A percentile compares a stretch with the other conserved stretches of the same genome.
These are phyloP conservation scores for Didymodactylos carnosus DNA, from an alignment of 2,888 invertebrate genomes.

Conservation along the genomic window DNA sequence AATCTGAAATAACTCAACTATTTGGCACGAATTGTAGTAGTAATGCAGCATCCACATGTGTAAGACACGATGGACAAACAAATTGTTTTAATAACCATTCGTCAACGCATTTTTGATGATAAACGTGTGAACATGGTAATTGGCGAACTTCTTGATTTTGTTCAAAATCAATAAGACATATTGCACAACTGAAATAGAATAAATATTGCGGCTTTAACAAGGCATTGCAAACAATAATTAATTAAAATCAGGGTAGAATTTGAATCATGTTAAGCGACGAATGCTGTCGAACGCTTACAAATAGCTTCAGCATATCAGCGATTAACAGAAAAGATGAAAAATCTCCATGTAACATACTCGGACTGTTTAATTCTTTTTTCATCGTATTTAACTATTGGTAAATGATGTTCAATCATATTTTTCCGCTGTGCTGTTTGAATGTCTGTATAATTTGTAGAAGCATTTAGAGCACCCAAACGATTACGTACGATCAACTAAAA, in stretches of 20 bases:
- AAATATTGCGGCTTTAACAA: no score
- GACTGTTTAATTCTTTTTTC: background rate
- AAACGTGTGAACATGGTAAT: constrained; percentile 73
- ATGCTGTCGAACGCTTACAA: no score
- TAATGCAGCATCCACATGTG: constrained; percentile 61
- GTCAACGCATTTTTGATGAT: constrained; percentile 67
- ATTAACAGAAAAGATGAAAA: background rate
- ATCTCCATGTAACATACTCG: background rate
- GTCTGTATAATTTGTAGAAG: no score
- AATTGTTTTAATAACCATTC: constrained; percentile 70
- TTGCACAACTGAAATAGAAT: constrained; percentile 48
- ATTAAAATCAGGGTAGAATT: no score
- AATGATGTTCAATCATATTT: background rate
- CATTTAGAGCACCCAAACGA: background rate
- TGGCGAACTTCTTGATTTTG: constrained; percentile 59
- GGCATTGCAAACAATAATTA: no score
- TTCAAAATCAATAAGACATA: constrained; percentile 72
- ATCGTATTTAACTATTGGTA: background rate
- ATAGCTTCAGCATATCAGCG: no score
- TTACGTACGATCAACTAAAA: background rate
- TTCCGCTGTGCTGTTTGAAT: background rate
- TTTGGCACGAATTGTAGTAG: background rate
- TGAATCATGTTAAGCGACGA: no score
- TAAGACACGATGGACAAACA: constrained; percentile 76
- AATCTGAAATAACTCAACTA: no score